Evolutionary conservation across 2,888 invertebrate species (phyloP).

Genomic region (Lepidochrysops patricia): DNA sequence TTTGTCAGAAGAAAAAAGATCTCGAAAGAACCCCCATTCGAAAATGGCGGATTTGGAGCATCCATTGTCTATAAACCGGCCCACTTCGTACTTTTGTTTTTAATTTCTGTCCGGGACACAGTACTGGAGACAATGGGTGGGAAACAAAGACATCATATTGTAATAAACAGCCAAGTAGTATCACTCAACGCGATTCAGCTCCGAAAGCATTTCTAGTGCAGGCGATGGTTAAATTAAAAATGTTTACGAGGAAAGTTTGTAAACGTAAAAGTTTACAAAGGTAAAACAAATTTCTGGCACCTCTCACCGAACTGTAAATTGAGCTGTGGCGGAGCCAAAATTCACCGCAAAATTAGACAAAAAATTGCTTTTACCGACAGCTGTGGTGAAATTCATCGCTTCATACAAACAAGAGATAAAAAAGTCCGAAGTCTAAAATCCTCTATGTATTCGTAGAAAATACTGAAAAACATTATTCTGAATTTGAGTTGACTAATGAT

Average conservation of each 20-base stretch:
- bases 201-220: neutral
- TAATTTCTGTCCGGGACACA: slow-evolving; percentile 12
- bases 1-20: slow-evolving; percentile 13
- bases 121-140: slow-evolving; percentile 9
- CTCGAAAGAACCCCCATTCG: slow-evolving; percentile 24
- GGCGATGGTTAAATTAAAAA: neutral
- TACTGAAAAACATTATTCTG: too few relatives aligned
- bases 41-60: slow-evolving; percentile 24
- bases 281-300: neutral
- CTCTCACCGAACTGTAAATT: neutral
- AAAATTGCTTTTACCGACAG: neutral
- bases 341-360: neutral
- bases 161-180: neutral
- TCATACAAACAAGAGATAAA: too few relatives aligned
- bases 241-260: neutral
- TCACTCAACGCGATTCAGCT: neutral
- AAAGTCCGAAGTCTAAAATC: too few relatives aligned
- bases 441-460: too few relatives aligned
- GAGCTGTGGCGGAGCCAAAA: neutral
- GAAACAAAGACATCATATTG: slow-evolving; percentile 10
- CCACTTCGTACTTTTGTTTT: slow-evolving; percentile 22
- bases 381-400: neutral
- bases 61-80: slow-evolving; percentile 25
- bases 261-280: neutral
- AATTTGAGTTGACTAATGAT: too few relatives aligned